These are phyloP conservation scores for Terebella lapidaria DNA, from an alignment of 2,888 invertebrate genomes.

Conservation along the genomic window DNA sequence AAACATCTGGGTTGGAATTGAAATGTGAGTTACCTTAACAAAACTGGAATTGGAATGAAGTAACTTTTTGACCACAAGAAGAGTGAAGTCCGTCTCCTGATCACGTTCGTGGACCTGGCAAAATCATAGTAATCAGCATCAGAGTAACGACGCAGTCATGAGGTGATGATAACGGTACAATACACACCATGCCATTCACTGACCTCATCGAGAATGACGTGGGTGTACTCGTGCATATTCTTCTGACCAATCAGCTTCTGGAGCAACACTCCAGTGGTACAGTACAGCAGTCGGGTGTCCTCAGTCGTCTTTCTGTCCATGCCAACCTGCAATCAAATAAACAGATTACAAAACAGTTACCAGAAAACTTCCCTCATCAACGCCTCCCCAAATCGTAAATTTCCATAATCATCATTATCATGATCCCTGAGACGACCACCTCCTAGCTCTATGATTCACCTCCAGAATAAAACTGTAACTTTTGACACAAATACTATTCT, in stretches of 20 bases:
- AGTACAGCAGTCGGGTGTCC: conserved; percentile 76
- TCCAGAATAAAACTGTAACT: no score
- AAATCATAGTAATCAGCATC: conserved; percentile 6
- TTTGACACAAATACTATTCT: no score
- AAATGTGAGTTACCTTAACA: conserved; percentile 63
- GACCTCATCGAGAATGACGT: conserved; percentile 86
- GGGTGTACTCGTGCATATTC: conserved; percentile 73
- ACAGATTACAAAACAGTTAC: no score
- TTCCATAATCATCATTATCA: no score
- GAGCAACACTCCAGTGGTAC: conserved; percentile 83
- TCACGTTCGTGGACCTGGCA: conserved; percentile 81
- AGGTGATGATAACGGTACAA: no score
- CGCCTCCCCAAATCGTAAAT: no score
- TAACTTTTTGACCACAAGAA: conserved; percentile 76
- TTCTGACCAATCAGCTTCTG: conserved; percentile 71
- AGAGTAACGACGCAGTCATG: not conserved
- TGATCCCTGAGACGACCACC: no score
- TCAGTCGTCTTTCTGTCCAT: conserved; percentile 54
- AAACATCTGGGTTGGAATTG: no score
- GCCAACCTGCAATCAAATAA: conserved; percentile 36
- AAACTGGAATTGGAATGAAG: conserved; percentile 64
- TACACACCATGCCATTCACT: no score
- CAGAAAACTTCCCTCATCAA: no score
- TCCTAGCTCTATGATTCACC: no score
- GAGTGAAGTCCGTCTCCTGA: conserved; percentile 83